These are phyloP conservation scores for Mesoligia furuncula DNA, from an alignment of 2,888 invertebrate genomes.

Conservation along the genomic window DNA sequence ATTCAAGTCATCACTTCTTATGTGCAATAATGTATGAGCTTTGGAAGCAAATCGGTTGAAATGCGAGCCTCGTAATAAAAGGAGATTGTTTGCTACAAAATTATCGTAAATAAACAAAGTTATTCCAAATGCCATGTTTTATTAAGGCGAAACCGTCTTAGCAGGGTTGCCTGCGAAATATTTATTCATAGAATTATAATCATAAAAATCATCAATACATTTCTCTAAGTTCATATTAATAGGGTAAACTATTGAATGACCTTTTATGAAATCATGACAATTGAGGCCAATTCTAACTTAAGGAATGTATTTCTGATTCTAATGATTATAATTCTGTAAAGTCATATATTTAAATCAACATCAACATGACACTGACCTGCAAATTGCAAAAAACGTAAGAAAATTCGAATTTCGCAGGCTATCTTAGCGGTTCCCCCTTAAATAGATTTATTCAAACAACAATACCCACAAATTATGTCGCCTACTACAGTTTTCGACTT, in stretches of 20 bases:
- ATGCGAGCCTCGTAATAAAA: conserved; percentile 39
- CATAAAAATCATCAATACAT: too few relatives aligned
- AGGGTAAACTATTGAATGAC: too few relatives aligned
- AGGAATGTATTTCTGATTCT: too few relatives aligned
- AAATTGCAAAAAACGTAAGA: neutral
- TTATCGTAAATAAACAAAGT: conserved; percentile 46
- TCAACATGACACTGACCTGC: neutral
- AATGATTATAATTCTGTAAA: too few relatives aligned
- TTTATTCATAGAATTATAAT: too few relatives aligned
- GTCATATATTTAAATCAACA: neutral
- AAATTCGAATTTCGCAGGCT: too few relatives aligned
- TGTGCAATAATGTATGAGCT: conserved; percentile 53
- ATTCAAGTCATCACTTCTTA: conserved; percentile 57
- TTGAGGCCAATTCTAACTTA: too few relatives aligned
- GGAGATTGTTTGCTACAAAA: conserved; percentile 34
- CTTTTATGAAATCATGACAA: too few relatives aligned
- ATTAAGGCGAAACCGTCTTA: neutral
- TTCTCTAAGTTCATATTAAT: too few relatives aligned
- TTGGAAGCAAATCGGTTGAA: conserved; percentile 52
- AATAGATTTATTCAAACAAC: conserved; percentile 34
- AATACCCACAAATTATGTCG: conserved; percentile 23
- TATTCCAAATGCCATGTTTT: conserved; percentile 32
- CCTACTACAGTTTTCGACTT: conserved; percentile 31
- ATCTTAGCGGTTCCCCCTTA: neutral
- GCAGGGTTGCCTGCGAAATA: too few relatives aligned